phyloP scores from a whole-genome alignment of 2,888 invertebrate species.

The Sipha maydis region DNA sequence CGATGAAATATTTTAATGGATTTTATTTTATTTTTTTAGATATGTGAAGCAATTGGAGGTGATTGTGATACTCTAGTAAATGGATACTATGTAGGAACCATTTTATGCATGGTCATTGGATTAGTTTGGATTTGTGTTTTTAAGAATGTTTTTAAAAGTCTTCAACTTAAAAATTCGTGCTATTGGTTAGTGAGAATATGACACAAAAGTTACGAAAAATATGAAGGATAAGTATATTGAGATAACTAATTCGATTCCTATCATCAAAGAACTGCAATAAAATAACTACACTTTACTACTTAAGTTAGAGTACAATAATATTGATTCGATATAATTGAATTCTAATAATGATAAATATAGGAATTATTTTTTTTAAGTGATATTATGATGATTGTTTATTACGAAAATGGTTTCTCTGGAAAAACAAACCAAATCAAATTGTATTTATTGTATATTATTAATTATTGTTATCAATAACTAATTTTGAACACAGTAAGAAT shows the following conservation, averaged over 20 bases:
- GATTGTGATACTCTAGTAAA: conserved; percentile 13
- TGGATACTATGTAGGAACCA: background rate
- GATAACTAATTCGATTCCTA: background rate
- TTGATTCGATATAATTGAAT: background rate
- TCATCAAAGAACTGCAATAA: background rate
- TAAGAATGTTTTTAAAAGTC: background rate
- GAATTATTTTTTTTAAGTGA: background rate
- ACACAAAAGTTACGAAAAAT: background rate
- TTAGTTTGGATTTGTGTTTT: conserved; percentile 17
- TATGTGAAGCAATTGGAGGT: background rate
- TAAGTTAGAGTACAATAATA: background rate
- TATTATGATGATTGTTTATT: background rate
- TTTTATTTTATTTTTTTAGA: background rate
- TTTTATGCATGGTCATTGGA: background rate
- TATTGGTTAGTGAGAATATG: conserved; percentile 22
- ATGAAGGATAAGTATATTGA: background rate
- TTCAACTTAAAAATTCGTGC: background rate
- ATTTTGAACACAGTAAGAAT: background rate
- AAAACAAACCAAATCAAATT: background rate
- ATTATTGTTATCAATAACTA: background rate
- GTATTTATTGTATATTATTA: background rate
- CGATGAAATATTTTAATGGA: background rate
- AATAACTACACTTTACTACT: background rate
- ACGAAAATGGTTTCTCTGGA: background rate
- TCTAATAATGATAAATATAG: background rate